Conservation (phyloP, 2,888 invertebrate species). For the Adelognathus sp. region DNA sequence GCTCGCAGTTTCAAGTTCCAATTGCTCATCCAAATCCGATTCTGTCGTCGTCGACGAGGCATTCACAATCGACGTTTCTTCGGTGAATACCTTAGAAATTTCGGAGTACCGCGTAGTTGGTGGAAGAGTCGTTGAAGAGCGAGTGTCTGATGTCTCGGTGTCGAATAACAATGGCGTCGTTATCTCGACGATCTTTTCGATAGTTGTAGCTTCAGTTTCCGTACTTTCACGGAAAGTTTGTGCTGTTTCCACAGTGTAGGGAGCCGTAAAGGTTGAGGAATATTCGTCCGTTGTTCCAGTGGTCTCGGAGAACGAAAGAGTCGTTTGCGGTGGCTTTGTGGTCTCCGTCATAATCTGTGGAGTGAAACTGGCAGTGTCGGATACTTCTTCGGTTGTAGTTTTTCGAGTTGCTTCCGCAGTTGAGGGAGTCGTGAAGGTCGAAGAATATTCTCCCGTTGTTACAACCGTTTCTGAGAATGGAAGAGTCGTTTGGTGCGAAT, state of each 20-base stretch:
- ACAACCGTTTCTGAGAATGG: not conserved
- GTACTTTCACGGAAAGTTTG: not conserved
- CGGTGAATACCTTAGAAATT: constrained; percentile 3
- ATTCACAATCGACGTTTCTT: constrained; percentile 11
- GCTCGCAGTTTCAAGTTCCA: not conserved
- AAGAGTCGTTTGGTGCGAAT: not conserved
- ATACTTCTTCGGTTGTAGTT: too few species aligned
- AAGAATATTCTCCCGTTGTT: not conserved
- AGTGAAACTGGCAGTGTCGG: too few species aligned
- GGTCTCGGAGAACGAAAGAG: too few species aligned
- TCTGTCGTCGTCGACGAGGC: constrained; percentile 18
- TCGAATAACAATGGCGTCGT: constrained; percentile 24
- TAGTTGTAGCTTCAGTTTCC: not conserved
- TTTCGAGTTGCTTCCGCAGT: not conserved
- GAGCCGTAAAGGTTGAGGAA: not conserved
- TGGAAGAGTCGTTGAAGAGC: not conserved
- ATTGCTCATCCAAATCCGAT: constrained; percentile 22
- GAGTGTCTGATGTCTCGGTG: constrained; percentile 10
- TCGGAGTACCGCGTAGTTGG: constrained; percentile 14
- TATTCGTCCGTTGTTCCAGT: too few species aligned
- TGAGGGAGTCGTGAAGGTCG: not conserved
- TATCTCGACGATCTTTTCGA: constrained; percentile 17
- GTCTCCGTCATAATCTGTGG: too few species aligned
- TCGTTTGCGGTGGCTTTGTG: too few species aligned
- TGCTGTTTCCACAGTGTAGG: too few species aligned